Evolutionary conservation across 2,797 vertebrate genomes (phyloP).

Genomic region (Micropoecilia bifurca): DNA sequence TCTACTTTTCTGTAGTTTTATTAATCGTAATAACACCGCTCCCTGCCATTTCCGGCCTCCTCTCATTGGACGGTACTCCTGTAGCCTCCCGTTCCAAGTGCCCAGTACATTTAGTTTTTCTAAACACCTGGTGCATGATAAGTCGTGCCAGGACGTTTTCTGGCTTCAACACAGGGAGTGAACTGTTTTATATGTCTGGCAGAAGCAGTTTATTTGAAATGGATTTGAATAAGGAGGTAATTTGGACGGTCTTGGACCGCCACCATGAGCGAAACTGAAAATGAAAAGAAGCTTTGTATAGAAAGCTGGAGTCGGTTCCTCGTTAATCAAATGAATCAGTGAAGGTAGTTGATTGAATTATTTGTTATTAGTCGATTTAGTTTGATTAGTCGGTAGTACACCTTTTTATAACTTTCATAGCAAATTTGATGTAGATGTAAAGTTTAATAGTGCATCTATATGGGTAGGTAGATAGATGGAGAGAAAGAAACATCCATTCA

Average conservation of each 20-base stretch:
- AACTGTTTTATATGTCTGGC: conserved; percentile 52
- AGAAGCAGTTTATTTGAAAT: conserved; percentile 63
- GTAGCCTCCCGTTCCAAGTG: conserved; percentile 15
- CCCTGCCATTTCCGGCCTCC: not conserved
- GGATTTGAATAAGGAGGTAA: conserved; percentile 31
- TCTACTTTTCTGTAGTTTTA: not conserved
- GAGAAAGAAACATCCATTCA: not conserved
- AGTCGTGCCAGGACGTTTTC: conserved; percentile 43
- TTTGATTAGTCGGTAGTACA: not conserved
- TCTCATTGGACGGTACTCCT: not conserved
- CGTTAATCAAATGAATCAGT: not conserved
- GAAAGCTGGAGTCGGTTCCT: not conserved
- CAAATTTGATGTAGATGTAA: not conserved
- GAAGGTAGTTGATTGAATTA: not conserved
- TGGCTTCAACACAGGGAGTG: conserved; percentile 34
- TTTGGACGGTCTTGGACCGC: conserved; percentile 18
- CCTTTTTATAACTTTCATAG: not conserved
- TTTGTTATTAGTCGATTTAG: not conserved
- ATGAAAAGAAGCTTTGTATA: conserved; percentile 36
- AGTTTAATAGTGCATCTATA: not conserved
- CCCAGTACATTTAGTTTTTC: conserved; percentile 30
- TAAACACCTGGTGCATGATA: conserved; percentile 54
- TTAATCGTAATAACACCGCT: not conserved
- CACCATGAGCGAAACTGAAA: conserved; percentile 14
- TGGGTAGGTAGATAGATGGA: not conserved